Evolutionary conservation across 2,888 invertebrate genomes (phyloP).

Genomic region (Chouioia cunea): DNA sequence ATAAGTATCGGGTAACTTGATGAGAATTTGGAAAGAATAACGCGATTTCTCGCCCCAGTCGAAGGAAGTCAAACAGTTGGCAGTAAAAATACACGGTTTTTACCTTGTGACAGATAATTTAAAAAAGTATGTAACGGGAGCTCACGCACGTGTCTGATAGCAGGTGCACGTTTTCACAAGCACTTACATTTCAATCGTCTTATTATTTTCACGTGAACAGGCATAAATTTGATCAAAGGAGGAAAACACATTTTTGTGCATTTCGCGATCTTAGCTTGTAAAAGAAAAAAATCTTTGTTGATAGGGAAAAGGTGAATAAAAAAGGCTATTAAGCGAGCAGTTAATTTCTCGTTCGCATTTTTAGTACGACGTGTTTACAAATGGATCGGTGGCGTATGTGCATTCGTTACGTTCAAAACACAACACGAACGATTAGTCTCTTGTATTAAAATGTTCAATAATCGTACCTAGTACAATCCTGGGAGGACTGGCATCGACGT

Average conservation of each 20-base stretch:
- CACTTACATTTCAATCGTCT: background rate
- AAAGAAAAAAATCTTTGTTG: conserved; percentile 1
- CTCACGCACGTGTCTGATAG: conserved; percentile 6
- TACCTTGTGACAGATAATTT: conserved; percentile 1
- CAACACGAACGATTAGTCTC: too few relatives aligned
- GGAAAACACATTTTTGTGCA: conserved; percentile 15
- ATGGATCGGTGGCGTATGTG: too few relatives aligned
- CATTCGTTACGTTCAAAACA: too few relatives aligned
- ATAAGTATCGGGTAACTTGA: too few relatives aligned
- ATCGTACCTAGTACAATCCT: conserved; percentile 80
- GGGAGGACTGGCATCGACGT: conserved; percentile 87
- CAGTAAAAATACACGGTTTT: too few relatives aligned
- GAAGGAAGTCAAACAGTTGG: background rate
- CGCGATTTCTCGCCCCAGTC: too few relatives aligned
- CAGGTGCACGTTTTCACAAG: conserved; percentile 6
- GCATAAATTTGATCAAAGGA: background rate
- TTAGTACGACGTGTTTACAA: too few relatives aligned
- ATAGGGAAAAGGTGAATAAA: background rate
- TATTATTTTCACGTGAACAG: conserved; percentile 10
- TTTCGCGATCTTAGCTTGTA: background rate
- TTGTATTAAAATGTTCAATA: background rate
- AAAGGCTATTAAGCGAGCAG: background rate
- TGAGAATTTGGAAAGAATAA: too few relatives aligned
- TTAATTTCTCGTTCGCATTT: background rate
- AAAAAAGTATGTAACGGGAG: conserved; percentile 7